These are phyloP conservation scores for Ptychadena robeensis DNA, from an alignment of 2,797 vertebrate genomes.

Conservation along the genomic window DNA sequence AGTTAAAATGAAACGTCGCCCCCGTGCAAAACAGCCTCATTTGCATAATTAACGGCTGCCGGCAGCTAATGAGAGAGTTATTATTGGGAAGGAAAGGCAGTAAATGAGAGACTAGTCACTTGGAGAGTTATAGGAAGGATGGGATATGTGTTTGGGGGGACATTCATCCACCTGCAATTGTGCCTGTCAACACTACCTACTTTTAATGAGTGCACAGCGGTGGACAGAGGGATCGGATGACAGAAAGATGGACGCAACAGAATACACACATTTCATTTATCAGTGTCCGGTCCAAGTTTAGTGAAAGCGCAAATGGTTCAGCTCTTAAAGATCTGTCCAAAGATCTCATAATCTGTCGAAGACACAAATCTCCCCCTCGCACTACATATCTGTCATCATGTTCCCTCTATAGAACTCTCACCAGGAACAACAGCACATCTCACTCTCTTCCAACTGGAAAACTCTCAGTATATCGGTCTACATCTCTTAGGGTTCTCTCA, in stretches of 20 bases:
- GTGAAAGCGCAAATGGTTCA: not conserved
- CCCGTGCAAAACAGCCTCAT: conserved; percentile 53
- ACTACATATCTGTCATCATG: not conserved
- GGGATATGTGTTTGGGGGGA: conserved; percentile 20
- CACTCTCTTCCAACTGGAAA: no score
- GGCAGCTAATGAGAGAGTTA: conserved; percentile 60
- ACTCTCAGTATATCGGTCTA: not conserved
- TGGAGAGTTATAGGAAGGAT: conserved; percentile 13
- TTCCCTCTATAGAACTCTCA: not conserved
- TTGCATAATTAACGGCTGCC: conserved; percentile 62
- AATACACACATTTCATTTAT: not conserved
- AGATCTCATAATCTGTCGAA: not conserved
- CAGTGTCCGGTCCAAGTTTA: not conserved
- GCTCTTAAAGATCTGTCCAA: not conserved
- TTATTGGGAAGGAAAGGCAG: conserved; percentile 56
- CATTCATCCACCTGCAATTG: conserved; percentile 42
- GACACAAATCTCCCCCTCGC: not conserved
- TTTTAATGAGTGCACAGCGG: conserved; percentile 1
- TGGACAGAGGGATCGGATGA: conserved; percentile 7
- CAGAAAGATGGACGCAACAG: conserved; percentile 1
- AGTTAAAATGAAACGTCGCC: conserved; percentile 57
- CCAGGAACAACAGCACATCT: not conserved
- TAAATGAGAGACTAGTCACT: conserved; percentile 42
- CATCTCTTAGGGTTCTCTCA: not conserved
- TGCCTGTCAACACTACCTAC: not conserved